Conservation (phyloP, 1,140 invertebrate genomes). For the Chironomus tepperi region DNA sequence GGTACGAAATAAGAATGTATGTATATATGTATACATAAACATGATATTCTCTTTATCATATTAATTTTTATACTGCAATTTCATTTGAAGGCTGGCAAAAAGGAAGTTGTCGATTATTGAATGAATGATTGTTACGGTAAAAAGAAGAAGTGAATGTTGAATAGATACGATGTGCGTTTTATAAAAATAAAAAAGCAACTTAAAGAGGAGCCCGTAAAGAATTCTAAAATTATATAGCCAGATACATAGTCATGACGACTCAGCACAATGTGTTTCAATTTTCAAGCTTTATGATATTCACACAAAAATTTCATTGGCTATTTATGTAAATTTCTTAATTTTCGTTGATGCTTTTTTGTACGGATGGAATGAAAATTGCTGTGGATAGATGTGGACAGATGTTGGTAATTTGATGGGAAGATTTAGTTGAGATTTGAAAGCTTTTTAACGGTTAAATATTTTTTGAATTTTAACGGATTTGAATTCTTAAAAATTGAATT, state of each 20-base stretch:
- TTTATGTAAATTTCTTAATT: slow-evolving; percentile 17
- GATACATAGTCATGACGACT: too few species aligned
- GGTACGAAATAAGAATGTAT: not conserved
- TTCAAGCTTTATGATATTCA: not conserved
- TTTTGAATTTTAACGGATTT: not conserved
- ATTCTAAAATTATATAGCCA: not conserved
- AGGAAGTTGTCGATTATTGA: slow-evolving; percentile 22
- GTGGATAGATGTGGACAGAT: too few species aligned
- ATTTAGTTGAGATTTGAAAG: too few species aligned
- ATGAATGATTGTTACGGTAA: slow-evolving; percentile 24
- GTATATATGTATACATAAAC: too few species aligned
- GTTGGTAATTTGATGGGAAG: too few species aligned
- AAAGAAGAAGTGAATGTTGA: not conserved
- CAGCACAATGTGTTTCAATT: not conserved
- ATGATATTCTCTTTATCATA: not conserved
- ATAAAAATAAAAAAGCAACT: too few species aligned
- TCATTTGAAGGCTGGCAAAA: not conserved
- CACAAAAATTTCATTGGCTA: not conserved
- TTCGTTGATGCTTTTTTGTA: not conserved
- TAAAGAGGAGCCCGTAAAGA: too few species aligned
- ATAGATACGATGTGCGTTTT: too few species aligned
- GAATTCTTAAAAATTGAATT: too few species aligned
- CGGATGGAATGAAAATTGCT: not conserved
- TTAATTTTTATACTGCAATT: too few species aligned
- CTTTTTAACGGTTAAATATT: too few species aligned